Evolutionary conservation across 2,888 invertebrate species (phyloP).

Genomic region (Laothoe populi): DNA sequence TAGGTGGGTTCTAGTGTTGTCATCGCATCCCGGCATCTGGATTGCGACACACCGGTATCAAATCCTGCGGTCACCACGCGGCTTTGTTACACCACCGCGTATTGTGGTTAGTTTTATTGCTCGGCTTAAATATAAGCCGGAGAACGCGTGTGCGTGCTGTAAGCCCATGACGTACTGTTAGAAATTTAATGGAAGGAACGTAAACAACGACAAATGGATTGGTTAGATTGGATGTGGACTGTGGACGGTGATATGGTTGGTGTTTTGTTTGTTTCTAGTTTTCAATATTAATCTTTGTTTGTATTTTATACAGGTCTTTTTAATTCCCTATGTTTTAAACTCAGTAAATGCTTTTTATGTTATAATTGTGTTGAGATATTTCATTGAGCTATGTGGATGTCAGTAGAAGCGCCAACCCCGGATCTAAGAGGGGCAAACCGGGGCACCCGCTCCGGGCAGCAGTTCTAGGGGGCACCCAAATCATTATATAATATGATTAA

Average conservation of each 20-base stretch:
- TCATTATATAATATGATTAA: too few relatives aligned
- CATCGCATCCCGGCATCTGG: constrained; percentile 23
- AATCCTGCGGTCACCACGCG: constrained; percentile 48
- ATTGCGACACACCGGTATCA: constrained; percentile 49
- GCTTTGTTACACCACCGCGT: constrained; percentile 36
- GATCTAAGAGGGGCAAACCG: too few relatives aligned
- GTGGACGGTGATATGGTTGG: constrained; percentile 7
- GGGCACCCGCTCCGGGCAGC: too few relatives aligned
- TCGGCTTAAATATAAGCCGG: constrained; percentile 31
- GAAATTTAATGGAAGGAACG: constrained; percentile 25
- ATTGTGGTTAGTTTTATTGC: constrained; percentile 46
- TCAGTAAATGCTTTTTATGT: too few relatives aligned
- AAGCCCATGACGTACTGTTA: constrained; percentile 26
- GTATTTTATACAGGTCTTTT: too few relatives aligned
- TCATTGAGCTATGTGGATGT: too few relatives aligned
- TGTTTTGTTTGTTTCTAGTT: background rate
- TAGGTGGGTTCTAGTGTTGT: constrained; percentile 20
- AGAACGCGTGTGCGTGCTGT: constrained; percentile 25
- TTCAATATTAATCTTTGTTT: background rate
- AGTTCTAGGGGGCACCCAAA: too few relatives aligned
- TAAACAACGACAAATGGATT: background rate
- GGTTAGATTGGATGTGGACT: background rate
- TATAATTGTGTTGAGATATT: too few relatives aligned
- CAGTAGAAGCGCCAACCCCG: too few relatives aligned
- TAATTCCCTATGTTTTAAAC: too few relatives aligned